Base-by-base conservation (phyloP, 2,113 vertebrate genomes). In the Psittacula cyanocephala region DNA sequence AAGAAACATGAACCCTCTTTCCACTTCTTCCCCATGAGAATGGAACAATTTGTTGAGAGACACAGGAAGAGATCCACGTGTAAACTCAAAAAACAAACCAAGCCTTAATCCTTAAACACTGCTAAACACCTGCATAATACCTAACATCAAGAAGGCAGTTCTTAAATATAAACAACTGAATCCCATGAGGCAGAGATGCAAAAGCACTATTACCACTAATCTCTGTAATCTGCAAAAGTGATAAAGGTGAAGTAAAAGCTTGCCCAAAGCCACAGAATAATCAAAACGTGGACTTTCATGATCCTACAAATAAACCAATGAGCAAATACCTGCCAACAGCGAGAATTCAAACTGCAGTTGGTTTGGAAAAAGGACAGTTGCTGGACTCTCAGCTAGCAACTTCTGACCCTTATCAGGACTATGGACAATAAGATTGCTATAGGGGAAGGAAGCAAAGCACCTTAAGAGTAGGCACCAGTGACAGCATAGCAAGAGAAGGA, bases 1-100 rank as follows among this genome's bases (percentile, higher is more conserved):
- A 91, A 72, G 79, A 95, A 89, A 92, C 33, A n/a, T 46, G 68
- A 91, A 63, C 46, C 62, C 59, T 95, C 80, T 71, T 91, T 62
- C 68, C 52, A 81, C 28, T 88, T 84, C 49, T 90, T 78, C 92
- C 90, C 67, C 60, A 43, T 37, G 81, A 92, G 93, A 92, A 63
- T 63, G 33, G 57, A 92, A 83, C 65, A 68, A 74, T 59, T 91
- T 80, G 69, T 71, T 81, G 57, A 88, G 49, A 94, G 46, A 86
- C 22, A 64, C 4, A 49, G 47, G 47, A 11, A 78, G 31, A 82
- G n/a, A 88, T 46, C 33, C 57, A 27, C 3, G 11, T 12, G 22
- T 39, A 62, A 90, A 86, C 69, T 84, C 65, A 68, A 67, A 78
- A 86, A 90, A 82, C 35, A 49, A 89, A 79, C 13, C 19, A 88